Evolutionary conservation across 2,888 invertebrate species (phyloP).

Genomic region (Ischnus inquisitorius): DNA sequence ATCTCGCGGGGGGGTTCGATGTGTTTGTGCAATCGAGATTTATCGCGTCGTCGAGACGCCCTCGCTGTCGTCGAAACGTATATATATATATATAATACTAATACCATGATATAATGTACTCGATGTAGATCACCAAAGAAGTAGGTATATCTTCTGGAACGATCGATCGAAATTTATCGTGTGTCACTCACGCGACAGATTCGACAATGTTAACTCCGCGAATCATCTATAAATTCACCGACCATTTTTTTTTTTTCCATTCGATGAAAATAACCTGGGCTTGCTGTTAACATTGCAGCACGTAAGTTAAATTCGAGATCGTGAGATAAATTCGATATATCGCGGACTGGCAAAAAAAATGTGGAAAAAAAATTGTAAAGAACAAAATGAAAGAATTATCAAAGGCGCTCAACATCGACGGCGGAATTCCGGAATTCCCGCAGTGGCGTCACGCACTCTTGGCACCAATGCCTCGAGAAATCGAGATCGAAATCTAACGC

Average conservation of each 20-base stretch:
- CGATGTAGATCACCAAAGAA: neutral
- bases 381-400: neutral
- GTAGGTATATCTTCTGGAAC: neutral
- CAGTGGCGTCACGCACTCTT: conserved; percentile 25
- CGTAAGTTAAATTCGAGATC: neutral
- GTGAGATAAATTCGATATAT: neutral
- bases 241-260: neutral
- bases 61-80: conserved; percentile 41
- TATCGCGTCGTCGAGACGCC: conserved; percentile 64
- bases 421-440: conserved; percentile 56
- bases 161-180: conserved; percentile 33
- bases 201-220: neutral
- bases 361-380: neutral
- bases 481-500: conserved; percentile 50
- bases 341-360: neutral
- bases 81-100: neutral
- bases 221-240: neutral
- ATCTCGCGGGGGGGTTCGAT: conserved; percentile 59
- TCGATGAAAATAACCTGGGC: neutral
- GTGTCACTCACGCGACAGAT: neutral
- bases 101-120: conserved; percentile 11
- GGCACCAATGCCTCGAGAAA: conserved; percentile 45
- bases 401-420: conserved; percentile 21
- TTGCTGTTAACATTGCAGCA: neutral
- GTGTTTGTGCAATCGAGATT: conserved; percentile 68